A percentile compares a stretch with the other conserved stretches of the same genome.
phyloP scores from a whole-genome alignment of 1,140 invertebrate genomes.

The Lamellibrachia luymesi region DNA sequence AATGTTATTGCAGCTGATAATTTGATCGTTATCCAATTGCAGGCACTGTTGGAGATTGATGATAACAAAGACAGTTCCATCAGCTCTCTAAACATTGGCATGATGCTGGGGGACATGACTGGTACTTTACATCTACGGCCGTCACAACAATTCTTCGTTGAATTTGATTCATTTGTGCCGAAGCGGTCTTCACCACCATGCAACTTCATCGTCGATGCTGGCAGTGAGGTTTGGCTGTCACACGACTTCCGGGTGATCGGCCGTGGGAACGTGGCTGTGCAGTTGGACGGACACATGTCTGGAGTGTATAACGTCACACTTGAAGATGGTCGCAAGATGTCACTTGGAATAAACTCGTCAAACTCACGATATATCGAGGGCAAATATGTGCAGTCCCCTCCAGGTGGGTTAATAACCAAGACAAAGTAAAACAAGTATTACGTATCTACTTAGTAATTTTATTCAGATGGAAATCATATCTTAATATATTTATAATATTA shows the following conservation, averaged over 20 bases:
- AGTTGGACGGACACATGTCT: conserved; percentile 35
- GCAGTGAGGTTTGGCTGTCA: conserved; percentile 36
- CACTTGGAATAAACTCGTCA: conserved; percentile 33
- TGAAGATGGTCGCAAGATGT: conserved; percentile 31
- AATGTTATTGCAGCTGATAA: too few relatives aligned
- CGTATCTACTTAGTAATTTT: too few relatives aligned
- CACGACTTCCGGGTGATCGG: conserved; percentile 38
- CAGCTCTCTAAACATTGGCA: conserved; percentile 31
- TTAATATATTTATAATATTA: too few relatives aligned
- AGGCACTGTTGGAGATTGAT: conserved; percentile 40
- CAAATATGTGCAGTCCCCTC: conserved; percentile 2
- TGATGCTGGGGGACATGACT: conserved; percentile 39
- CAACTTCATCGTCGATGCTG: conserved; percentile 37
- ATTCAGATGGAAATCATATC: too few relatives aligned
- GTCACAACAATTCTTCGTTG: conserved; percentile 36
- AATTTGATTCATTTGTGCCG: conserved; percentile 33
- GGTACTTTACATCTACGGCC: conserved; percentile 35
- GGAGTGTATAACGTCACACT: conserved; percentile 44
- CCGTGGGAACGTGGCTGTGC: conserved; percentile 24
- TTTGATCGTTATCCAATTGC: background rate
- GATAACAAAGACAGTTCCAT: conserved; percentile 23
- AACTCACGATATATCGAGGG: conserved; percentile 34
- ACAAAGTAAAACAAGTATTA: too few relatives aligned
- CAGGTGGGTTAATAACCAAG: background rate
- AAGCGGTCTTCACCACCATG: conserved; percentile 37